Evolutionary conservation across 2,888 invertebrate genomes (phyloP).

Genomic region (Habroteleia sp.): DNA sequence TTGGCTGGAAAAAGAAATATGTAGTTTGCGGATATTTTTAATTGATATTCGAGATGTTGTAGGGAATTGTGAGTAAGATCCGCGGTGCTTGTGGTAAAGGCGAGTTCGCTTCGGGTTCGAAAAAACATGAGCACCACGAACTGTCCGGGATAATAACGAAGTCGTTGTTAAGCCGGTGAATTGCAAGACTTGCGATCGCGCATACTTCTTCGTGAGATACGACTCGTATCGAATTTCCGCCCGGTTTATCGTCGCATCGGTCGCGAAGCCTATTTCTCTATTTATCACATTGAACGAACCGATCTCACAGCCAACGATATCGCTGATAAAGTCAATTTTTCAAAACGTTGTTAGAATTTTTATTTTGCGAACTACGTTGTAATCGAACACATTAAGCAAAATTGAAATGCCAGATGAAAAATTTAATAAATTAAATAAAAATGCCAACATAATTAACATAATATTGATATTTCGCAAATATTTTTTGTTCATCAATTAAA

Average conservation of each 20-base stretch:
- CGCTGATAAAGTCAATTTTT: constrained; percentile 35
- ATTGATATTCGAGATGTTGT: constrained; percentile 47
- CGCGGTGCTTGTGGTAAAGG: constrained; percentile 22
- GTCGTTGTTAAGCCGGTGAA: constrained; percentile 62
- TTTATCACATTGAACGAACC: constrained; percentile 37
- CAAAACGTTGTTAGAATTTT: constrained; percentile 2
- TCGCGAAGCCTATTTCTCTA: constrained; percentile 47
- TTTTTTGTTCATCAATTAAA: not conserved
- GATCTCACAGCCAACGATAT: constrained; percentile 30
- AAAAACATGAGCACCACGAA: constrained; percentile 54
- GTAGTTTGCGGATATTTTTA: constrained; percentile 25
- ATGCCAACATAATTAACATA: too few relatives aligned
- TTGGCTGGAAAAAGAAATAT: not conserved
- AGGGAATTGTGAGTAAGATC: constrained; percentile 27
- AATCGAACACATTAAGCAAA: too few relatives aligned
- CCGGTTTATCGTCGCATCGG: constrained; percentile 51
- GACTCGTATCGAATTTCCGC: constrained; percentile 72
- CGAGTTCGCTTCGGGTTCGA: constrained; percentile 26
- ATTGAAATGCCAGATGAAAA: too few relatives aligned
- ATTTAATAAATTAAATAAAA: too few relatives aligned
- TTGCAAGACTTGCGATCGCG: constrained; percentile 66
- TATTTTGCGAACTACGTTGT: too few relatives aligned
- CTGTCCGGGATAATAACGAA: constrained; percentile 60
- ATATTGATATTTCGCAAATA: too few relatives aligned
- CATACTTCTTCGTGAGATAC: constrained; percentile 73